Conservation (phyloP, 2,797 vertebrate genomes). For the Odontamblyopus rebecca region DNA sequence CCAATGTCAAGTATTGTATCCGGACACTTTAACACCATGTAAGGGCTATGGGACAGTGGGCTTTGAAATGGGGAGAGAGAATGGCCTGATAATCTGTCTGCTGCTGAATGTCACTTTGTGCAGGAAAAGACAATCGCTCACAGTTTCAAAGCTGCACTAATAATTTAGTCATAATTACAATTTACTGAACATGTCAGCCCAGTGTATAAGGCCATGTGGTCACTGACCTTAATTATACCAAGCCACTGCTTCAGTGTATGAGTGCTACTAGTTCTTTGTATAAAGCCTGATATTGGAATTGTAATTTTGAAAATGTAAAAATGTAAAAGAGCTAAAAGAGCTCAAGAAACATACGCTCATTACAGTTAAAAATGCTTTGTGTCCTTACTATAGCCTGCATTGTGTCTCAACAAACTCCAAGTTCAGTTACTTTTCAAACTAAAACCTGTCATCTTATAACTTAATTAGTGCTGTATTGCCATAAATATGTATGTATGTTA, state of each 20-base stretch:
- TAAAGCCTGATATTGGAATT: neutral
- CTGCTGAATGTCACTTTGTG: conserved; percentile 24
- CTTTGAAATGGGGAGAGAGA: conserved; percentile 43
- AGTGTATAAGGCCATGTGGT: conserved; percentile 12
- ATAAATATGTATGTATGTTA: no score
- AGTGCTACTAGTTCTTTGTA: neutral
- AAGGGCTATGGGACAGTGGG: conserved; percentile 40
- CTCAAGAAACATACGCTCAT: no score
- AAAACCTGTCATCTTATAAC: neutral
- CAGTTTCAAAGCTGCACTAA: conserved; percentile 13
- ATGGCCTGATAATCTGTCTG: conserved; percentile 38
- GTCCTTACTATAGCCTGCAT: neutral
- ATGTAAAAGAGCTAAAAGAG: neutral
- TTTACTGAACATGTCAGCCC: conserved; percentile 6
- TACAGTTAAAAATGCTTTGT: neutral
- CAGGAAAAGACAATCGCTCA: conserved; percentile 16
- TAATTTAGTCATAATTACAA: conserved; percentile 20
- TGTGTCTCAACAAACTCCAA: neutral
- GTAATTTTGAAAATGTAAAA: neutral
- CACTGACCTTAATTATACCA: conserved; percentile 19
- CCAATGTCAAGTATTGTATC: conserved; percentile 68
- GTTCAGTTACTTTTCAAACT: no score
- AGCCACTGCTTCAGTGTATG: neutral
- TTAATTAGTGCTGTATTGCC: neutral
- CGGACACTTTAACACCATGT: conserved; percentile 57